Base-by-base conservation (phyloP, 2,113 vertebrate genomes). In the Saimiri boliviensis region DNA sequence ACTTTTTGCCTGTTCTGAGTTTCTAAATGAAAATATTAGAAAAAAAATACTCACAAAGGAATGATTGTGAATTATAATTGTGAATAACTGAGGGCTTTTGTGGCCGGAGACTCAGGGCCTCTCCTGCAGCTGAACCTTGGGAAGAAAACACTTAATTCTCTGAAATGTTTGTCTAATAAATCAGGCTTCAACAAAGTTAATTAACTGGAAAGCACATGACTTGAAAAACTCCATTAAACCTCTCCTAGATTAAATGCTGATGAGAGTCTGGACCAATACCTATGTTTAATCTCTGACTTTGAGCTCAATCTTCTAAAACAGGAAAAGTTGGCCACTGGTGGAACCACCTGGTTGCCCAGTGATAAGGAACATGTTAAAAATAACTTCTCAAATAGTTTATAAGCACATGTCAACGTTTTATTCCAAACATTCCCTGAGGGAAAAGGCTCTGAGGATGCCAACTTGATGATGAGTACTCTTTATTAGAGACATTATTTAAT, bases 101-200 rank as follows among this genome's bases (percentile, higher is more conserved):
- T 92, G 91, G 63, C 56, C 93, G 76, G 54, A 81, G 27, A 94
- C 63, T 96, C 52, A 77, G 30, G 73, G 27, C 27, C 20, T 89
- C 20, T 96, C 52, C 45, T 74, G 58, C 5, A 87, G 49, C 42
- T 95, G 70, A 83, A 89, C 58, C 32, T 52, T 82, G 42, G 89
- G 80, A 91, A 96, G 74, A 96, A 96, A 97, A 95, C 66, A 87
- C 19, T 89, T 94, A 93, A 89, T 95, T 93, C 86, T 96, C 92
- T 84, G 86, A 84, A 89, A 86, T 73, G 30, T 77, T 89, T 73
- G 40, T 82, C 49, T 95, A 93, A 96, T 96, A 97, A 92, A 93
- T 96, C 45, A 97, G 16, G 10, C 74, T 96, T 96, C 83, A 80
- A 35, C 77, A 47, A 96, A 94, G 86, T 93, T 97, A 97, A 96